Evolutionary conservation across 1,140 invertebrate genomes (phyloP), one percentile per base, ranked within the genome.

Genomic region (Amyelois transitella): DNA sequence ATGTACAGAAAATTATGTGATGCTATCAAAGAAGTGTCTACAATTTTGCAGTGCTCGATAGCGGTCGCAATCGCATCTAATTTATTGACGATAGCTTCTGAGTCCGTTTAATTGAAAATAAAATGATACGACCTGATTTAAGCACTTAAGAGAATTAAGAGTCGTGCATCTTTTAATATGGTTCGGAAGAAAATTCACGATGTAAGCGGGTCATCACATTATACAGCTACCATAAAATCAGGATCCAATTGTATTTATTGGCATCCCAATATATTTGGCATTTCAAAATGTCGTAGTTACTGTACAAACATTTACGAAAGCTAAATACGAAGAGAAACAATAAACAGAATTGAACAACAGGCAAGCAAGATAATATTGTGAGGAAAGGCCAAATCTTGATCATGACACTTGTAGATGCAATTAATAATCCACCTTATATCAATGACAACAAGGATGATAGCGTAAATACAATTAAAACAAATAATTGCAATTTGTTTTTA

Each of bases 401-500:
- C 54, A 57, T 55, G 32, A 48, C 49, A 58, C 22, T 25, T 14
- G 28, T 47, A 53, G 45, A 51, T 38, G 48, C 21, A 51, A 53
- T 8, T 53, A 4, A 48, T 4, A 48, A 21, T 21, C 2, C 1
- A 48, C 20, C 45, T 48, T 55, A 50, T 17, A 22, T 5, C 55
- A 24, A 51, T 48, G 47, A 21, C 14, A 45, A 20, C 19, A 60
- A 51, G 43, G 18, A 43, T 51, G 32, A 38, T 4, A 14, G 12
- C 24, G 32, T 60, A 55, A 55, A 14, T 38, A 2, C 32, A 38
- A 38, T n/a, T 38, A 4, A 38, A 38, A 14, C 32, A 14, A 38
- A 59, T 75, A 72, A 69, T 71, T 75, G 64, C 63, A 72, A 69
- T 72, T 66, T 64, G 56, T 70, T 72, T 68, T 68, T 58, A 51